These are phyloP conservation scores for Metellina segmentata DNA, from an alignment of 2,888 invertebrate species.

Conservation along the genomic window DNA sequence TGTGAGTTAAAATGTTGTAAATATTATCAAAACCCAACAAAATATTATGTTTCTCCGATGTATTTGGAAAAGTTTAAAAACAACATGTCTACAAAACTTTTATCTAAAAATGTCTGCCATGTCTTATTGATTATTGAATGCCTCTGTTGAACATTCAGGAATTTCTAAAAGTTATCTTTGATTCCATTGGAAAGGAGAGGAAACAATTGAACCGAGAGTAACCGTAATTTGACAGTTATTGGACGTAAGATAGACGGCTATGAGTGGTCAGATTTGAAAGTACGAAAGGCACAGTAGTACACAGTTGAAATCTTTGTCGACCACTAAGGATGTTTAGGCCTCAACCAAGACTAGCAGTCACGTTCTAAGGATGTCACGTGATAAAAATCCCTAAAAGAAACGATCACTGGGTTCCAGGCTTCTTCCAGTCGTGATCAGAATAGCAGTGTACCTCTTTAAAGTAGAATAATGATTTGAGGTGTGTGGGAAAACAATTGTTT, in stretches of 20 bases:
- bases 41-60: no score
- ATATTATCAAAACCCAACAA: no score
- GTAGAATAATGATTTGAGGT: not conserved
- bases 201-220: not conserved
- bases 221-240: constrained; percentile 1
- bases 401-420: not conserved
- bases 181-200: not conserved
- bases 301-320: not conserved
- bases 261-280: not conserved
- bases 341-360: not conserved
- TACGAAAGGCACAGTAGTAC: not conserved
- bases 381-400: not conserved
- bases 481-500: no score
- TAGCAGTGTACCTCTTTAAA: not conserved
- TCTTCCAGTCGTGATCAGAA: not conserved
- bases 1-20: no score
- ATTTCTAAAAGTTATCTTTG: not conserved
- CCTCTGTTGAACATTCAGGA: not conserved
- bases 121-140: no score
- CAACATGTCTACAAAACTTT: no score
- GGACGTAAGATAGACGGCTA: not conserved
- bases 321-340: not conserved
- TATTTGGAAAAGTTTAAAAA: no score
- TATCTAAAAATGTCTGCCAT: no score
- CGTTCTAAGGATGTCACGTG: constrained; percentile 5